Conservation (phyloP, 2,113 vertebrate genomes). For the Dasyprocta punctata region DNA sequence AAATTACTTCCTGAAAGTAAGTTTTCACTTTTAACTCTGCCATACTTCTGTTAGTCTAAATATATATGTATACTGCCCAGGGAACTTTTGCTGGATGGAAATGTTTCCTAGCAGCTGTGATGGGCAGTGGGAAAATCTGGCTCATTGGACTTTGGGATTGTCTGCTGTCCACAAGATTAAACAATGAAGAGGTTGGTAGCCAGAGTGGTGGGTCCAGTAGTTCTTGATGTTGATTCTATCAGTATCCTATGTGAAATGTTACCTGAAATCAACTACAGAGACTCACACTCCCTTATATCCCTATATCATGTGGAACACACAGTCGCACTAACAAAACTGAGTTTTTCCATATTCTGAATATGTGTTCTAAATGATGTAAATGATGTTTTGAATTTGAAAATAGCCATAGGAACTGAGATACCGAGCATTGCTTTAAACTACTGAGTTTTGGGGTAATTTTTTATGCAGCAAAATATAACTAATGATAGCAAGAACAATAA, state of each 20-base stretch:
- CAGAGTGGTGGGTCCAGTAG: background rate
- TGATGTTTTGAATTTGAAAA: background rate
- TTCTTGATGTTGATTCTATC: background rate
- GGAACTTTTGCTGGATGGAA: background rate
- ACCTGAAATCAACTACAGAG: background rate
- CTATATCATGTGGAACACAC: background rate
- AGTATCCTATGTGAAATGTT: rapidly evolving
- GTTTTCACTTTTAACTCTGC: background rate
- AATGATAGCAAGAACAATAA: background rate
- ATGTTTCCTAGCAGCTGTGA: background rate
- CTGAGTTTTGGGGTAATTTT: background rate
- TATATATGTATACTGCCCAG: no score
- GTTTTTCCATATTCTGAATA: background rate
- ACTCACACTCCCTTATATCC: no score
- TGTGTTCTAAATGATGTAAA: background rate
- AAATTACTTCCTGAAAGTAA: background rate
- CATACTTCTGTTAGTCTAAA: background rate
- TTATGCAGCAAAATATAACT: background rate
- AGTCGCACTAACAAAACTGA: background rate
- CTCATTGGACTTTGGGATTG: rapidly evolving
- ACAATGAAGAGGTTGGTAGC: background rate
- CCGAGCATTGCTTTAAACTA: background rate
- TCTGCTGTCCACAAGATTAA: background rate
- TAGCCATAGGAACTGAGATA: background rate
- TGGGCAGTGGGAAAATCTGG: background rate